Conservation (phyloP, 2,888 invertebrate genomes). For the Cactoblastis cactorum region DNA sequence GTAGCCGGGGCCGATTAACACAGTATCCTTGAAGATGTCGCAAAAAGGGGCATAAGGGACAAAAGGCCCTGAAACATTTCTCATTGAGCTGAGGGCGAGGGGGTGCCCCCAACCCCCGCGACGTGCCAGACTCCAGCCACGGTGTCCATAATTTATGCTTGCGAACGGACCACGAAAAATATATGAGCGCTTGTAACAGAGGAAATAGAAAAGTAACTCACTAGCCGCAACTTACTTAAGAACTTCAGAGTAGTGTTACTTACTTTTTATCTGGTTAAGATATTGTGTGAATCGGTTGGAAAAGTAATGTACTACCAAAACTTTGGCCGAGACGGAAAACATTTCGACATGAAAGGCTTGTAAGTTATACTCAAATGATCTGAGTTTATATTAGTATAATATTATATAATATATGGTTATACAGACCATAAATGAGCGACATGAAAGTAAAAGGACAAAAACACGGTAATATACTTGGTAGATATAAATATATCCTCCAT, state of each 20-base stretch:
- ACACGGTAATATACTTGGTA: too few species aligned
- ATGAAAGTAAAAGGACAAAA: too few species aligned
- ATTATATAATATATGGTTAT: too few species aligned
- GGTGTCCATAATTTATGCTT: slow-evolving; percentile 76
- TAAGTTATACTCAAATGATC: too few species aligned
- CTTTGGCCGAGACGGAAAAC: too few species aligned
- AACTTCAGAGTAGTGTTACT: slow-evolving; percentile 7
- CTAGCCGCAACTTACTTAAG: slow-evolving; percentile 16
- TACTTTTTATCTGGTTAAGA: background rate
- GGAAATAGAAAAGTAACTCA: slow-evolving; percentile 54
- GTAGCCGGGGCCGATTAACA: slow-evolving; percentile 70
- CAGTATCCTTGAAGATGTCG: slow-evolving; percentile 76
- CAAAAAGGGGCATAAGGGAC: slow-evolving; percentile 70
- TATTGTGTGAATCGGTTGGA: too few species aligned
- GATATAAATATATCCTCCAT: too few species aligned
- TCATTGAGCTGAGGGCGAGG: slow-evolving; percentile 51
- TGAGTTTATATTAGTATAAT: too few species aligned
- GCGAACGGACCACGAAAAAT: slow-evolving; percentile 71
- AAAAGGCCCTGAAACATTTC: slow-evolving; percentile 73
- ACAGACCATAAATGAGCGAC: too few species aligned
- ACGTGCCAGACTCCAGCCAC: slow-evolving; percentile 55
- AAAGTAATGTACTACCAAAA: too few species aligned
- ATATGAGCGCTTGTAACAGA: slow-evolving; percentile 60
- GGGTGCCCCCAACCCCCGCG: slow-evolving; percentile 35
- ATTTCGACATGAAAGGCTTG: too few species aligned